Evolutionary conservation across 64 coral and sea anemone genomes (phyloP), one percentile per base, ranked within the genome.

Genomic region (Anthopleura sola): DNA sequence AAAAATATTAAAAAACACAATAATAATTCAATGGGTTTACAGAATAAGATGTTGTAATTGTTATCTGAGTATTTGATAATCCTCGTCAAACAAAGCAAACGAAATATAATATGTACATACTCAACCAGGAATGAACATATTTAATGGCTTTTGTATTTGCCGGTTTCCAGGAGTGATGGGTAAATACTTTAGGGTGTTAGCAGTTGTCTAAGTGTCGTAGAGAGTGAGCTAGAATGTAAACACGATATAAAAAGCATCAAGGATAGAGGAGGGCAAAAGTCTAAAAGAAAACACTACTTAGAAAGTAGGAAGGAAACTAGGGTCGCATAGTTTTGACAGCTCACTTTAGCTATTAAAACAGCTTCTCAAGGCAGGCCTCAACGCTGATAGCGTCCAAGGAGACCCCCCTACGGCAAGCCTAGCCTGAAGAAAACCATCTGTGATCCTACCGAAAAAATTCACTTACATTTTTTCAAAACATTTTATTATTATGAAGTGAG

Each of bases 81-180:
- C 66, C 28, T 34, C 34, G 66, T 71, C 66, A 71, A 71, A 36
- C 66, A 71, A 71, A 71, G 50, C 58, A 15, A 13, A 34, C 28
- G 29, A 71, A 71, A 71, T 69, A 12, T 28, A 71, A 36, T 71
- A 71, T 71, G 66, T 71, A 71, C 66, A 71, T 71, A 36, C 11
- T 71, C 66, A 71, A 71, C 29, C 34, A 71, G 11, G 23, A 31
- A 33, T 69, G 29, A 20, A 57, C 55, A 66, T 26, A 69, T 44
- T 2, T 33, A 69, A 33, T 69, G 66, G 13, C 26, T 69, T 69
- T 0, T 71, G 12, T 71, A 2, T 23, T 68, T 24, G 62, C 24
- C n/a, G n/a, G n/a, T 44, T 71, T 33, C 29, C 7, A 12, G 11
- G 31, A 71, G 66, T 33, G 31, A 34, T 33, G 66, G 34, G 31